Evolutionary conservation across 2,113 vertebrate species (phyloP), one percentile per base, ranked within the genome.

Genomic region (Pontoporia blainvillei): DNA sequence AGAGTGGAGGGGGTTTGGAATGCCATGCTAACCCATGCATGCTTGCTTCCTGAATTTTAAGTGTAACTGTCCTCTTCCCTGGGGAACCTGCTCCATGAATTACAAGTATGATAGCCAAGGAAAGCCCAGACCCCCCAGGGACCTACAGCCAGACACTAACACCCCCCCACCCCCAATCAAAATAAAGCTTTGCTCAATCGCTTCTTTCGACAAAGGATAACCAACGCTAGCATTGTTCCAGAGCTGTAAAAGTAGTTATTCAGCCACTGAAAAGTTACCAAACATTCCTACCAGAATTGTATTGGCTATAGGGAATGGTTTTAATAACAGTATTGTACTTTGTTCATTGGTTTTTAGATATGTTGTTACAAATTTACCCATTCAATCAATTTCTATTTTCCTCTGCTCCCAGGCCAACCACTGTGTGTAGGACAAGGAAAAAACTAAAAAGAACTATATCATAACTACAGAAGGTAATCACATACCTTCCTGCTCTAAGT

Each of bases 311-410:
- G 52, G 11, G 23, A 92, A 41, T 91, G 52, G 6, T 81, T 92
- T 84, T 90, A 61, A 62, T 34, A 72, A 78, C 13, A 96, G 9
- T 36, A 57, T 21, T 57, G 54, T 57, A 83, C 36, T 83, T 86
- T 76, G 14, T 85, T 96, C 31, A 12, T 78, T 96, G 49, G 14
- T 14, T 97, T 91, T 82, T 84, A 94, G 59, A n/a, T 71, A 49
- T 20, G 9, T 81, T 82, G 86, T 78, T 90, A 90, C 66, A 90
- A 46, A 95, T 86, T 86, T 81, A 88, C 7, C 12, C 31, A 88
- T 85, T 84, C 20, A n/a, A 14, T 85, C 71, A 54, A 79, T 91
- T 94, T 82, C 15, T 62, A 2, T 66, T 90, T 88, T 83, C 8
- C 44, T 92, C 23, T 78, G 39, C 4, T 44, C 36, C 15, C 25